These are phyloP conservation scores for Petrolisthes cinctipes DNA, from an alignment of 2,888 invertebrate species.

Conservation along the genomic window DNA sequence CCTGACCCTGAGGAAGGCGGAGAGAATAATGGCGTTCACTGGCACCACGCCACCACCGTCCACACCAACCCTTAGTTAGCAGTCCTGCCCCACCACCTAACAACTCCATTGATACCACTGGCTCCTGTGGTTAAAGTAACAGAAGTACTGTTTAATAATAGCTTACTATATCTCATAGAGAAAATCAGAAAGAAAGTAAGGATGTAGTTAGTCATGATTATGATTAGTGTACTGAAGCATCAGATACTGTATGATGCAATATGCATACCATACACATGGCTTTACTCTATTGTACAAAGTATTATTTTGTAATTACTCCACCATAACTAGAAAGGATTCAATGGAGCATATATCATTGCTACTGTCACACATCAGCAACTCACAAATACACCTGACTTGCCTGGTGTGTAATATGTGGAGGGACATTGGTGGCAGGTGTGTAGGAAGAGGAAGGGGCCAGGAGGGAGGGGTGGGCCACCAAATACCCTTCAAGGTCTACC, in stretches of 20 bases:
- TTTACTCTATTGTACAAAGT: too few species aligned
- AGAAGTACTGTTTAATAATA: not conserved
- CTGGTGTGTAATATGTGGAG: constrained; percentile 89
- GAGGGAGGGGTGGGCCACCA: constrained; percentile 87
- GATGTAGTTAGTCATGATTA: too few species aligned
- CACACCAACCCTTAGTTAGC: constrained; percentile 82
- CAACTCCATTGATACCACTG: constrained; percentile 89
- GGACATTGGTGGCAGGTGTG: constrained; percentile 80
- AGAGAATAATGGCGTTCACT: constrained; percentile 78
- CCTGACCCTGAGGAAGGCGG: constrained; percentile 38
- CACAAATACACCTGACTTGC: constrained; percentile 76
- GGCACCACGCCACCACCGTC: constrained; percentile 86
- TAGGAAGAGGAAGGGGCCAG: constrained; percentile 69
- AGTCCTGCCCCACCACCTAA: constrained; percentile 82
- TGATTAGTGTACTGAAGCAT: too few species aligned
- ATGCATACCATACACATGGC: too few species aligned
- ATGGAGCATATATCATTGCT: too few species aligned
- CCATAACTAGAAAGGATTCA: too few species aligned
- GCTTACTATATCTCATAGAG: too few species aligned
- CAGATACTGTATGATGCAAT: too few species aligned
- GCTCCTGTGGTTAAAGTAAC: constrained; percentile 74
- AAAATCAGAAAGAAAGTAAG: too few species aligned
- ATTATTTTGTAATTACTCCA: too few species aligned
- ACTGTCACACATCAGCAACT: too few species aligned
- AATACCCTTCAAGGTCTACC: constrained; percentile 89